phyloP scores from a whole-genome alignment of 2,797 vertebrate species.

The Pipistrellus pipistrellus region DNA sequence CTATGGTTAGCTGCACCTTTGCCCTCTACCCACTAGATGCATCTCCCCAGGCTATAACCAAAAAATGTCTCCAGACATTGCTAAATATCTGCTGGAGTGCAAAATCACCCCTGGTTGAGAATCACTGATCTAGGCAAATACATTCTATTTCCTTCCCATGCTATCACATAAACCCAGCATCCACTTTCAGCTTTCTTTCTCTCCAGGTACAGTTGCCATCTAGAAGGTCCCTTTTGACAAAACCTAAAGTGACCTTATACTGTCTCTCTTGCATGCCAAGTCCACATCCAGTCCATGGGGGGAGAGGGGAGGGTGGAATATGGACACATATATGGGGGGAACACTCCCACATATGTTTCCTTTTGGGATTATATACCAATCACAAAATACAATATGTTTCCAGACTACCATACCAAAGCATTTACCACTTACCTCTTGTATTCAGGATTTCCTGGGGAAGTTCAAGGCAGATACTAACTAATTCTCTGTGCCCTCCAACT shows the following conservation, averaged over 20 bases:
- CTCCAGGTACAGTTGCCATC: background rate
- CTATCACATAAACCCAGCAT: background rate
- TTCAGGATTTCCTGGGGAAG: background rate
- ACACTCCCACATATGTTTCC: background rate
- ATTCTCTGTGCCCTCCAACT: background rate
- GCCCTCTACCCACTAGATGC: background rate
- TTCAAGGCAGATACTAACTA: background rate
- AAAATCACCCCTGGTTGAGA: background rate
- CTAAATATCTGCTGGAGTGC: background rate
- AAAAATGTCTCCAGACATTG: background rate
- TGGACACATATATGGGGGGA: background rate
- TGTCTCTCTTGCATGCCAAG: background rate
- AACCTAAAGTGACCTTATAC: background rate
- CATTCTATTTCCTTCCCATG: background rate
- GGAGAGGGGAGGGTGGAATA: too few species aligned
- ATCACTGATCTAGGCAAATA: background rate
- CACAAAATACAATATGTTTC: constrained; percentile 23
- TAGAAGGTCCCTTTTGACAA: background rate
- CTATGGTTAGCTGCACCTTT: background rate
- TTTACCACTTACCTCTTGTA: background rate
- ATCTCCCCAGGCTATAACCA: background rate
- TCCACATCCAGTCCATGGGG: background rate
- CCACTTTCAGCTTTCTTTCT: background rate
- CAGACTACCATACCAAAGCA: background rate
- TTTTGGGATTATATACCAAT: background rate